Base-by-base conservation (phyloP, 2,113 vertebrate genomes). In the Lepus timidus region DNA sequence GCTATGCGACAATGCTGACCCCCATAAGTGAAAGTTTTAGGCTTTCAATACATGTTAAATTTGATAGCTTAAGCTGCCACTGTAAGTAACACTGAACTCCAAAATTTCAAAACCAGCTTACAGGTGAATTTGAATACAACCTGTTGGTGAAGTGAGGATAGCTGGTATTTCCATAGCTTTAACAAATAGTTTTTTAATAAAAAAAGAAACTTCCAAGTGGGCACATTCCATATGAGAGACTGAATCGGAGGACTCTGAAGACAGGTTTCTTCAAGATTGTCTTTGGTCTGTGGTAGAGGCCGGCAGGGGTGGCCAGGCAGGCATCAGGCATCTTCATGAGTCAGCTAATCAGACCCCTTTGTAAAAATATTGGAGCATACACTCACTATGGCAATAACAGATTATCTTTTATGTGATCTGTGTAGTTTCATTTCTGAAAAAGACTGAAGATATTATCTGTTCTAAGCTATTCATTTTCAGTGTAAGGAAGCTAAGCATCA, bases 61-160 rank as follows among this genome's bases (percentile, higher is more conserved):
- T 73, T 64, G 51, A n/a, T 68, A 19, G 71, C 19, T 14, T 78
- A 64, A 58, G 33, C 61, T 74, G 71, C 44, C 16, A 44, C 55
- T 92, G 17, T 65, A 78, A 94, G 58, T 71, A 68, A 67, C 58
- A 61, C 61, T 85, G 4, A 76, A 81, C n/a, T 96, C 78, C 49
- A 84, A 2, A 55, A 51, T 92, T 95, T 85, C 49, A 80, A 86
- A 91, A 65, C 52, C 14, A 25, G 75, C 39, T 91, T 88, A 61
- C 29, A 81, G 6, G 23, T 73, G 61, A 93, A 94, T 96, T 83
- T 74, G 33, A 94, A 49, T 88, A 79, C 36, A 85, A 36, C 36
- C 67, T 64, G 23, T 84, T 94, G 91, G 65, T 75, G 36, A 95
- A 88, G 61, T 49, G 44, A 88, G 58, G 75, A 91, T 61, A 96